A percentile compares a stretch with the other conserved stretches of the same genome.
Evolutionary conservation across 2,797 vertebrate species (phyloP).

Genomic region (Benthosema pterotum): DNA sequence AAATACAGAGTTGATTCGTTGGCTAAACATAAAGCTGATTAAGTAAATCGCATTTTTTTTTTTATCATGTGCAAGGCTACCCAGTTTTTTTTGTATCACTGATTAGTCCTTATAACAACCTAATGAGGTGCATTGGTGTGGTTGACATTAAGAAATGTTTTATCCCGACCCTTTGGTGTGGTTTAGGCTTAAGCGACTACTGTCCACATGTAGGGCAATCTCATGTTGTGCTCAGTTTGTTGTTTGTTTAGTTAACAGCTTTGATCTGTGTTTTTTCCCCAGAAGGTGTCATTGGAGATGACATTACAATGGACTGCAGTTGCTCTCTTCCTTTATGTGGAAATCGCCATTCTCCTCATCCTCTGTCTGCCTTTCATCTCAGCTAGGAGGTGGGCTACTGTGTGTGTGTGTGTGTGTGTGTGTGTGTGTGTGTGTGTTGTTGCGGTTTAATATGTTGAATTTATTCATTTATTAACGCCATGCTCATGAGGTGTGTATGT

Average conservation of each 20-base stretch:
- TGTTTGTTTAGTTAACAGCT: no score
- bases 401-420: slow-evolving; percentile 2
- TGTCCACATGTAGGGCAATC: no score
- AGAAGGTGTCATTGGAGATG: slow-evolving; percentile 69
- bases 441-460: not conserved
- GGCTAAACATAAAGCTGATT: no score
- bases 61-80: not conserved
- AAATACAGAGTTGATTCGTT: no score
- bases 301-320: slow-evolving; percentile 90
- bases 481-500: not conserved
- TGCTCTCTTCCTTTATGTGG: slow-evolving; percentile 86
- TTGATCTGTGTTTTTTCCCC: not conserved
- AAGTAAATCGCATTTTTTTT: not conserved
- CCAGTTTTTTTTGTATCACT: no score
- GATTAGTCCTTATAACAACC: no score
- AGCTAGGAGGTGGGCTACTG: slow-evolving; percentile 82
- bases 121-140: no score
- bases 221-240: no score
- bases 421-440: not conserved
- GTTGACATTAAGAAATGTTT: no score
- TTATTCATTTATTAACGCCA: not conserved
- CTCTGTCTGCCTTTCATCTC: slow-evolving; percentile 90
- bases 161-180: no score
- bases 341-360: slow-evolving; percentile 84
- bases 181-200: no score